These are phyloP conservation scores for Anaspis maculata DNA, from an alignment of 2,888 invertebrate species.

Conservation along the genomic window DNA sequence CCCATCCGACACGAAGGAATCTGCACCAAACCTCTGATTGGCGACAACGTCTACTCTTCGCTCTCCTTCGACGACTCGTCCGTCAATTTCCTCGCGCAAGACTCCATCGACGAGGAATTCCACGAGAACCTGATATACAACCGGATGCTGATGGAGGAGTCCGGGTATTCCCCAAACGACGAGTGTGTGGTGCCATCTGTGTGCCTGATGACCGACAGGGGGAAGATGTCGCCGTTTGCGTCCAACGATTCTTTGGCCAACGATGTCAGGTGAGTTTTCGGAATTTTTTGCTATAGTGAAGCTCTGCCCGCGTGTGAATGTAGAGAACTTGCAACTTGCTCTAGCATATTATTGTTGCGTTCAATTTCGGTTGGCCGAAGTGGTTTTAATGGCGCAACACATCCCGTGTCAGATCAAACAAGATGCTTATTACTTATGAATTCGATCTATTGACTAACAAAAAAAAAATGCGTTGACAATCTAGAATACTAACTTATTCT, in stretches of 20 bases:
- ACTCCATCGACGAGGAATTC: constrained; percentile 61
- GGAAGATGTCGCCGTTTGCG: constrained; percentile 62
- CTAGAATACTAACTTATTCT: too few relatives aligned
- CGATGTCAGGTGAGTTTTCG: constrained; percentile 53
- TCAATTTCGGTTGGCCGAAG: too few relatives aligned
- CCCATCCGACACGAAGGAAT: constrained; percentile 31
- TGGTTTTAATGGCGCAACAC: too few relatives aligned
- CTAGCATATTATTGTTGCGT: too few relatives aligned
- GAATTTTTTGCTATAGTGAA: too few relatives aligned
- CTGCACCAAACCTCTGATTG: constrained; percentile 25
- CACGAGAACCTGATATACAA: constrained; percentile 74
- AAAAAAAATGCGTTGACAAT: too few relatives aligned
- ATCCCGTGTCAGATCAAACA: too few relatives aligned
- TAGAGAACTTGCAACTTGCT: too few relatives aligned
- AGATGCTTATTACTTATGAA: too few relatives aligned
- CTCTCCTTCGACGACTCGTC: constrained; percentile 27
- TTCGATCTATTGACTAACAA: too few relatives aligned
- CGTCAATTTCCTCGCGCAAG: constrained; percentile 32
- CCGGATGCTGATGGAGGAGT: constrained; percentile 54
- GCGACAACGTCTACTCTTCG: constrained; percentile 35
- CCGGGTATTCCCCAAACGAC: constrained; percentile 38
- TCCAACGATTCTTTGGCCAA: constrained; percentile 79
- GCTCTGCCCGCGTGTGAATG: too few relatives aligned
- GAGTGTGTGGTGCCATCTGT: constrained; percentile 45
- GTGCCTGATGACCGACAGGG: constrained; percentile 41